A percentile compares a stretch with the other conserved stretches of the same genome.
Evolutionary conservation across 2,888 invertebrate species (phyloP).

Genomic region (Lasioglossum figueresi): DNA sequence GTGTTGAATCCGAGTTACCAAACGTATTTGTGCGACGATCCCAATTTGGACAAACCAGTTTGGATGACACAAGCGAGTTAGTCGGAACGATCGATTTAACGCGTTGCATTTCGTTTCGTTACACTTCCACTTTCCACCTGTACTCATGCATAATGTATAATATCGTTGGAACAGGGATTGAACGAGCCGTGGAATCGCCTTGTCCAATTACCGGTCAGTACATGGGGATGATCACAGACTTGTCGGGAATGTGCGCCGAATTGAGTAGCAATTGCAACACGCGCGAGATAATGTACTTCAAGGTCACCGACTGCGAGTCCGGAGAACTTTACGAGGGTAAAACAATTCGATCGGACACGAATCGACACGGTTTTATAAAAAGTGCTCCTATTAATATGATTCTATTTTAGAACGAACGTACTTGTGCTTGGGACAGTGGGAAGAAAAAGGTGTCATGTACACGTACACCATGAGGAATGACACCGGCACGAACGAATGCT

Average conservation of each 20-base stretch:
- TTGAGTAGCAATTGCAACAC: constrained; percentile 88
- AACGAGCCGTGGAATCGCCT: constrained; percentile 84
- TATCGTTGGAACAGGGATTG: constrained; percentile 78
- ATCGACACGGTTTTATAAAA: neutral
- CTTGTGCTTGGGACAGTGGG: constrained; percentile 88
- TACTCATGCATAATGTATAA: neutral
- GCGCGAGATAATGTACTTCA: constrained; percentile 88
- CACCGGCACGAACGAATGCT: constrained; percentile 87
- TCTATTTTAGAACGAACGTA: constrained; percentile 86
- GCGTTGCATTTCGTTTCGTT: neutral
- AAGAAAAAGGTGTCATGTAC: constrained; percentile 87
- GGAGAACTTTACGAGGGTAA: constrained; percentile 87
- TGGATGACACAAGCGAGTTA: constrained; percentile 88
- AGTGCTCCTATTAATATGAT: neutral
- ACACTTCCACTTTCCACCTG: neutral
- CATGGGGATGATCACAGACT: constrained; percentile 87
- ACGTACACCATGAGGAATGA: constrained; percentile 88
- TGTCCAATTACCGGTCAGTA: constrained; percentile 89
- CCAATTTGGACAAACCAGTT: constrained; percentile 85
- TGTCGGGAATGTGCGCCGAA: constrained; percentile 87
- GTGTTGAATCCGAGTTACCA: constrained; percentile 81
- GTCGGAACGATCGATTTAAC: constrained; percentile 71
- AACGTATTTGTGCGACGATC: constrained; percentile 83
- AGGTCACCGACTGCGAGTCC: constrained; percentile 87
- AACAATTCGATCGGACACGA: neutral